Percentiles rank a stretch among this genome's conserved stretches.
Conservation (phyloP, 2,797 vertebrate genomes). For the Trachops cirrhosus region DNA sequence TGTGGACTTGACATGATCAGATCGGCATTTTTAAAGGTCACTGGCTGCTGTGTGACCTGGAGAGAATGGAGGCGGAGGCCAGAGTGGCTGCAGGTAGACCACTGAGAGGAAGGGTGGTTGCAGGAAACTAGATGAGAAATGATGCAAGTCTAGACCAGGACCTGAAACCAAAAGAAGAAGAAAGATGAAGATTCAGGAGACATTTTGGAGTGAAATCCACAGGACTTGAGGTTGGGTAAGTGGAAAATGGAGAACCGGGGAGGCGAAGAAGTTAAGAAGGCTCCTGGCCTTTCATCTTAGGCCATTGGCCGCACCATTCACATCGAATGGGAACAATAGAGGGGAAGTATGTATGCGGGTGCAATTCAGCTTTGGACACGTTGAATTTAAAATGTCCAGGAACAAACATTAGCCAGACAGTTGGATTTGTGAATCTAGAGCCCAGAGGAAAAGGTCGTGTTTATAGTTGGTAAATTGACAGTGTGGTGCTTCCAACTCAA, state of each 20-base stretch:
- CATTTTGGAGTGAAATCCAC: background rate
- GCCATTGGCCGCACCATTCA: background rate
- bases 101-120: rapidly evolving
- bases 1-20: background rate
- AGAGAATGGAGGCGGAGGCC: background rate
- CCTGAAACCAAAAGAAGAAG: background rate
- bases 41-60: background rate
- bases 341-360: rapidly evolving
- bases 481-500: background rate
- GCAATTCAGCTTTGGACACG: background rate
- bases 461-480: background rate
- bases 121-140: background rate
- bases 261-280: rapidly evolving
- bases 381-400: background rate
- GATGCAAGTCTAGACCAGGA: background rate
- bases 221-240: background rate
- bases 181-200: background rate
- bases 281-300: background rate
- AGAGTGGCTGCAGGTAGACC: background rate
- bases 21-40: background rate
- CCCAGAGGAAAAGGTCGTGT: background rate
- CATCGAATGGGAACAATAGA: background rate
- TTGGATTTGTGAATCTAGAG: background rate
- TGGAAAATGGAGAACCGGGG: background rate
- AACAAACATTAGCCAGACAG: background rate